Base-by-base conservation (phyloP, 2,113 vertebrate species). In the Oceanodroma tethys region DNA sequence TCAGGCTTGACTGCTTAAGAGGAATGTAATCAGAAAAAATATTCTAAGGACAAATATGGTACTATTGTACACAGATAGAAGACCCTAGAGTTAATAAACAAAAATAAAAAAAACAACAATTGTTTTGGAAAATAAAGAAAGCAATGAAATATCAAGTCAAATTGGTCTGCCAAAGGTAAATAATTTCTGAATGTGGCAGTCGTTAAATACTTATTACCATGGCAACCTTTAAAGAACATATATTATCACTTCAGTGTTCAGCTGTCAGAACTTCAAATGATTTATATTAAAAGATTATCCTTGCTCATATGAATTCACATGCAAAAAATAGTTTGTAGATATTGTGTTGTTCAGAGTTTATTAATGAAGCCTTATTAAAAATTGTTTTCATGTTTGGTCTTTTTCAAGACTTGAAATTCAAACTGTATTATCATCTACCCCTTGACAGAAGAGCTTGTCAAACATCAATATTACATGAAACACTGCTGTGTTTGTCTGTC, bases 321-420 rank as follows among this genome's bases (percentile, higher is more conserved):
- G 26, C 40, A 93, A 81, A 42, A 78, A 82, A 60, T 17, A 10
- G 23, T 48, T 5, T 18, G 13, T 40, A 56, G 47, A 75, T 71
- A 45, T 3, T 73, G 26, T 90, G 80, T 78, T 96, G 36, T 85
- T 95, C 68, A 38, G 80, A 84, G 5, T 75, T 81, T 40, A 30
- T 70, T 91, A 93, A 56, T 47, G 16, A 94, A 90, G 16, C 4
- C 26, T 86, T 90, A 67, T 60, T 87, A 65, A 67, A 84, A 42
- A 86, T 47, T 88, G 3, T 74, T 88, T 83, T 91, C 21, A 55
- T 84, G 26, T 8, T 45, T 45, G 45, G 18, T 83, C 7, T 45
- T 94, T 93, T 86, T 76, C 26, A 74, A 56, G 8, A 47, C 32
- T 90, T 95, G 47, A 94, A 93, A 94, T 96, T 92, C 26, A 92